Percentiles rank a stretch among this genome's conserved stretches.
Conservation (phyloP, 2,113 vertebrate genomes). For the Chlorocebus sabaeus region DNA sequence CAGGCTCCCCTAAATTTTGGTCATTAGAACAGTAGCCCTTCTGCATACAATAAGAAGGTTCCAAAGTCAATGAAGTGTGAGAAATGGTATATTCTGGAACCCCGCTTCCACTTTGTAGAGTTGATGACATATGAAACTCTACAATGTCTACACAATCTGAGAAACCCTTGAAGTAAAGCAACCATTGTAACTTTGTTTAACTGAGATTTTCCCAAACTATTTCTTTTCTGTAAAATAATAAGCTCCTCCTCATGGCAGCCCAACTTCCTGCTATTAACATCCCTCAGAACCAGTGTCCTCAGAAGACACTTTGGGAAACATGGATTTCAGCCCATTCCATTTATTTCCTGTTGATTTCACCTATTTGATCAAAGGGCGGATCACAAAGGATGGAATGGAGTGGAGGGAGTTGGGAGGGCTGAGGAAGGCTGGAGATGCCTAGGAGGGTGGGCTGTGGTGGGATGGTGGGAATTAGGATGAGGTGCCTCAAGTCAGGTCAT, state of each 20-base stretch:
- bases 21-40: background rate
- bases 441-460: background rate
- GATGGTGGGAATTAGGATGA: background rate
- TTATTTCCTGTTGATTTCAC: background rate
- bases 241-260: fast-evolving
- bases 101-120: background rate
- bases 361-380: background rate
- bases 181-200: background rate
- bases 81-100: background rate
- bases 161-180: background rate
- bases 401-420: no score
- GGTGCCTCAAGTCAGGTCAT: background rate
- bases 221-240: background rate
- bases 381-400: background rate
- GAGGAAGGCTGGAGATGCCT: background rate
- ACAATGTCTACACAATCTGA: background rate
- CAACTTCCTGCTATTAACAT: background rate
- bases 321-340: background rate
- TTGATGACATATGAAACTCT: no score
- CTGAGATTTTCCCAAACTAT: background rate
- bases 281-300: background rate
- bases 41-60: background rate
- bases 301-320: background rate
- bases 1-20: background rate
- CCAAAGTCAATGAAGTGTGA: background rate